Conservation (phyloP, 2,797 vertebrate species). For the Falco cherrug region DNA sequence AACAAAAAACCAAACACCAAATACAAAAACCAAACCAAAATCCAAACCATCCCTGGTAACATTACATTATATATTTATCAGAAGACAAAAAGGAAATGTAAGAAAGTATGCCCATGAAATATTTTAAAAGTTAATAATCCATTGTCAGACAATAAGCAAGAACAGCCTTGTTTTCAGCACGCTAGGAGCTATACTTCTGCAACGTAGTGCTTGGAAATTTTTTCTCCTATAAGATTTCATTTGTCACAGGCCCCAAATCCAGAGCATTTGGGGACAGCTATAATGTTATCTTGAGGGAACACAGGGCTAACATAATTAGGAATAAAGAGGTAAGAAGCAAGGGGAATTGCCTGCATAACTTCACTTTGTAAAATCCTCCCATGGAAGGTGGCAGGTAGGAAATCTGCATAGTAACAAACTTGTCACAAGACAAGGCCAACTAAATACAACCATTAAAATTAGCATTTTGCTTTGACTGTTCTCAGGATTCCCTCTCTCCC, state of each 20-base stretch:
- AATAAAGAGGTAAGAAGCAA: conserved; percentile 76
- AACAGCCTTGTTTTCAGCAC: background rate
- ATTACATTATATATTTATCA: background rate
- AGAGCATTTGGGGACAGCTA: conserved; percentile 66
- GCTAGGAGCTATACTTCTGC: background rate
- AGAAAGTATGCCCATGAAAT: background rate
- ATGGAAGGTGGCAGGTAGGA: conserved; percentile 75
- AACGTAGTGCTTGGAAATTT: background rate
- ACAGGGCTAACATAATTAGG: conserved; percentile 75
- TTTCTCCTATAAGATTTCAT: conserved; percentile 33
- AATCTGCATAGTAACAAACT: conserved; percentile 78
- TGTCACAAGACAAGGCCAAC: conserved; percentile 75
- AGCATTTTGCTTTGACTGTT: conserved; percentile 64
- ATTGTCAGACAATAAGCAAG: background rate
- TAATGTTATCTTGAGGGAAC: conserved; percentile 76
- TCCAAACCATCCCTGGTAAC: background rate
- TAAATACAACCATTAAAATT: conserved; percentile 71
- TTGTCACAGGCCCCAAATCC: conserved; percentile 54
- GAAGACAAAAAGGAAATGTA: background rate
- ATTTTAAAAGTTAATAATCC: background rate
- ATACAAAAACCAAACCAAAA: background rate
- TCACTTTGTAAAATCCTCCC: conserved; percentile 70
- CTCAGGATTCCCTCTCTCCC: background rate
- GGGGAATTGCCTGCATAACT: conserved; percentile 73
- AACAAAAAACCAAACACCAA: too few relatives aligned